Base-by-base conservation (phyloP, 2,113 vertebrate genomes). In the Perca fluviatilis region DNA sequence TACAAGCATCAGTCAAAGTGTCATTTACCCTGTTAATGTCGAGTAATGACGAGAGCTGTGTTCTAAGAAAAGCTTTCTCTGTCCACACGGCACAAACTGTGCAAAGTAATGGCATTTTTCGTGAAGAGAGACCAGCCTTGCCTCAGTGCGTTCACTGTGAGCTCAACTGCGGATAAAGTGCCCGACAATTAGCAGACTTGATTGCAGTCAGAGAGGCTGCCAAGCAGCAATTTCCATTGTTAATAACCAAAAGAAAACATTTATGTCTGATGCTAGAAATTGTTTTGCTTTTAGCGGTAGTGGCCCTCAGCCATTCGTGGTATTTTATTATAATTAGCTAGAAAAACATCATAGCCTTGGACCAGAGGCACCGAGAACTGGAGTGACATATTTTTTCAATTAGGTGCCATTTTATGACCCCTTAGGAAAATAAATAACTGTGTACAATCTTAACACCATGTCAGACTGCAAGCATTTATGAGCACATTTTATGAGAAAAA, bases 191-290 rank as follows among this genome's bases (percentile, higher is more conserved):
- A 90, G 89, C 90, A 66, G 47, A 92, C 94, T 89, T 96, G 96
- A 96, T 96, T 96, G 95, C 90, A 95, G 92, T 87, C 84, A 58
- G 91, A 90, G 80, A 72, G 78, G 88, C 94, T 93, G 96, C 96
- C 96, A 97, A 94, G 87, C 94, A 90, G 84, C 91, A 67, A 96
- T 95, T 96, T 94, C 91, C 88, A 90, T 95, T 96, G 91, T 93
- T 95, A 95, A 96, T 96, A 96, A 96, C 94, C 88, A 90, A 95
- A 96, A 95, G 93, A 96, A 97, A 97, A 96, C 94, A 96, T 96
- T 96, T 97, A 88, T 93, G 95, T 96, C 94, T 96, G 92, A 91
- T 88, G 82, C 19, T 86, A 87, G 74, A 91, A 91, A 89, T 80
- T 88, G 90, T 86, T 92, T 76, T 84, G 82, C 57, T 92, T 94